Evolutionary conservation across 2,888 invertebrate species (phyloP).

Genomic region (Entomobrya proxima): DNA sequence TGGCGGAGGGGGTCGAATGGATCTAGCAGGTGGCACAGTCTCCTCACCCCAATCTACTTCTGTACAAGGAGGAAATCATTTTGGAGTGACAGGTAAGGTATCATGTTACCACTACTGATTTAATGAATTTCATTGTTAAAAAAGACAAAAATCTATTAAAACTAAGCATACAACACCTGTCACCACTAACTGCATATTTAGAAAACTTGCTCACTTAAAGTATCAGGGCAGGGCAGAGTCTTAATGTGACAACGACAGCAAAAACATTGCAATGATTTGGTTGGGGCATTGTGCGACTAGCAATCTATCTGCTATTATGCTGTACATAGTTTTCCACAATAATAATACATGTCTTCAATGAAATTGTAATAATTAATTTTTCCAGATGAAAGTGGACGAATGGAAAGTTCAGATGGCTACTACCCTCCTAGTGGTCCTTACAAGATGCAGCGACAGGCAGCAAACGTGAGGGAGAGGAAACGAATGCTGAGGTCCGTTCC

Average conservation of each 20-base stretch:
- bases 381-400: constrained; percentile 55
- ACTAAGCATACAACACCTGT: no score
- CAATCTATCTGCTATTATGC: no score
- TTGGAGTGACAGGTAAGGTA: constrained; percentile 61
- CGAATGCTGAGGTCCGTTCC: constrained; percentile 90
- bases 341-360: neutral
- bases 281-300: no score
- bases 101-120: neutral
- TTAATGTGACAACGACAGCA: no score
- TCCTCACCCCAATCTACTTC: constrained; percentile 17
- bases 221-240: no score
- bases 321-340: no score
- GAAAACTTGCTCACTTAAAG: no score
- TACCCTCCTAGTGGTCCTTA: constrained; percentile 83
- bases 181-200: no score
- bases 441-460: constrained; percentile 92
- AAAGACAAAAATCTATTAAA: neutral
- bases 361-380: neutral
- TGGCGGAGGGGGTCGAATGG: constrained; percentile 58
- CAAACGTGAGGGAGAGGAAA: constrained; percentile 97
- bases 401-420: constrained; percentile 76
- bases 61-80: constrained; percentile 50
- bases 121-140: neutral
- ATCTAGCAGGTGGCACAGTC: constrained; percentile 51
- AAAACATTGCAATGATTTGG: no score